Conservation (phyloP, 2,113 vertebrate genomes). For the Callospermophilus lateralis region DNA sequence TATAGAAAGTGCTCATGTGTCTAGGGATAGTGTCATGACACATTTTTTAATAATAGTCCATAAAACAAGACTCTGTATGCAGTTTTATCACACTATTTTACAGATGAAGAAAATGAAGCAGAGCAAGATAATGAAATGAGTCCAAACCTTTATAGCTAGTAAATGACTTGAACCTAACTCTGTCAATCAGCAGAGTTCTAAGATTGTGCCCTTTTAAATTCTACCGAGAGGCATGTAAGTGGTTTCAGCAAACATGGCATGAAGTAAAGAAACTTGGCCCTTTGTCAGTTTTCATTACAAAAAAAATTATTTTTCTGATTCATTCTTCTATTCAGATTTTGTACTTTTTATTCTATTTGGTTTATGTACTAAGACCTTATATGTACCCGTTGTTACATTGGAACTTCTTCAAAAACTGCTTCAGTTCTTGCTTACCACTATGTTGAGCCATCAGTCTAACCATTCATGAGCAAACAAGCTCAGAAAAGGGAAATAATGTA, state of each 20-base stretch:
- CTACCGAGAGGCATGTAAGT: not conserved
- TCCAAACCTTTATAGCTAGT: not conserved
- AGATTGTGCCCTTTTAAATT: not conserved
- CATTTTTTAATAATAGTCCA: not conserved
- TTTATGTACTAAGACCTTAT: not conserved
- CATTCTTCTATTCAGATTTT: not conserved
- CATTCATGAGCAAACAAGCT: not conserved
- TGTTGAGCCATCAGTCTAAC: not conserved
- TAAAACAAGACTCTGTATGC: not conserved
- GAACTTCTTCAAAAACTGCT: constrained; percentile 5
- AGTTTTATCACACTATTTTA: not conserved
- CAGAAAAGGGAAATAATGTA: not conserved
- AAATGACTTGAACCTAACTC: not conserved
- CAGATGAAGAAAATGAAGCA: not conserved
- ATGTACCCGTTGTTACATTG: not conserved
- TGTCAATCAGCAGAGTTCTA: not conserved
- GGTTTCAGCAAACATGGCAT: not conserved
- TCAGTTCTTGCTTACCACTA: not conserved
- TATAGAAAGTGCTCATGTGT: not conserved
- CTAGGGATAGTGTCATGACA: not conserved
- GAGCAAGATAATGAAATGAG: not conserved
- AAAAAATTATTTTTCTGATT: not conserved
- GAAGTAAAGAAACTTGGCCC: not conserved
- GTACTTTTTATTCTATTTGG: not conserved
- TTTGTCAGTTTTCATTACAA: not conserved